phyloP scores from a whole-genome alignment of 2,888 invertebrate species.

The Brenthis ino region DNA sequence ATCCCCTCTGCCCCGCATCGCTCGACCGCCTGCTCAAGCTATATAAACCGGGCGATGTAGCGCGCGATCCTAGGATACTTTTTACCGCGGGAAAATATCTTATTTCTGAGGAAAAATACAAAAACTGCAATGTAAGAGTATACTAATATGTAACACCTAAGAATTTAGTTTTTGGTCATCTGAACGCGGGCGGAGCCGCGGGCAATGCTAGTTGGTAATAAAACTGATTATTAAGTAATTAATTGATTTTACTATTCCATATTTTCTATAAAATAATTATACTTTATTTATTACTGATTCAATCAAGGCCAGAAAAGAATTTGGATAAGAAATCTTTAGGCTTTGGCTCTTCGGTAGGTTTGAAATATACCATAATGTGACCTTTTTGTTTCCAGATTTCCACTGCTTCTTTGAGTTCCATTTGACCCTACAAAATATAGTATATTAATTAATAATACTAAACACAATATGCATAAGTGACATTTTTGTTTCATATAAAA shows the following conservation, averaged over 20 bases:
- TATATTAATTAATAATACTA: neutral
- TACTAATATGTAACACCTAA: too few relatives aligned
- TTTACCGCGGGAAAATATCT: too few relatives aligned
- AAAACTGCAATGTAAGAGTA: too few relatives aligned
- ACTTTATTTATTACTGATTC: conserved; percentile 42
- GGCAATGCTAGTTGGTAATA: too few relatives aligned
- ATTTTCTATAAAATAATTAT: conserved; percentile 47
- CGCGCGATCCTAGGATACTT: too few relatives aligned
- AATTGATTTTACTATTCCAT: conserved; percentile 40
- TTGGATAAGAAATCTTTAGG: conserved; percentile 96
- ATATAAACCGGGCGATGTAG: too few relatives aligned
- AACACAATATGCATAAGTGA: neutral
- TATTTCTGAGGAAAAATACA: too few relatives aligned
- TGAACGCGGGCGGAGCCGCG: too few relatives aligned
- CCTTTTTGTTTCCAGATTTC: conserved; percentile 95
- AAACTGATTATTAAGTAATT: conserved; percentile 17
- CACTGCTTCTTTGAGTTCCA: conserved; percentile 94
- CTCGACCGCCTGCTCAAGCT: too few relatives aligned
- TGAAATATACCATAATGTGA: conserved; percentile 93
- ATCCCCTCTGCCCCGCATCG: too few relatives aligned
- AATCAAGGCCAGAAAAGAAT: conserved; percentile 88
- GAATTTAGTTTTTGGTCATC: too few relatives aligned
- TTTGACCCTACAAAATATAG: conserved; percentile 88
- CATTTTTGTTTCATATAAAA: neutral
- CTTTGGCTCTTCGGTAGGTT: conserved; percentile 91